phyloP scores from a whole-genome alignment of 2,888 invertebrate species.

The Erpobdella octoculata region DNA sequence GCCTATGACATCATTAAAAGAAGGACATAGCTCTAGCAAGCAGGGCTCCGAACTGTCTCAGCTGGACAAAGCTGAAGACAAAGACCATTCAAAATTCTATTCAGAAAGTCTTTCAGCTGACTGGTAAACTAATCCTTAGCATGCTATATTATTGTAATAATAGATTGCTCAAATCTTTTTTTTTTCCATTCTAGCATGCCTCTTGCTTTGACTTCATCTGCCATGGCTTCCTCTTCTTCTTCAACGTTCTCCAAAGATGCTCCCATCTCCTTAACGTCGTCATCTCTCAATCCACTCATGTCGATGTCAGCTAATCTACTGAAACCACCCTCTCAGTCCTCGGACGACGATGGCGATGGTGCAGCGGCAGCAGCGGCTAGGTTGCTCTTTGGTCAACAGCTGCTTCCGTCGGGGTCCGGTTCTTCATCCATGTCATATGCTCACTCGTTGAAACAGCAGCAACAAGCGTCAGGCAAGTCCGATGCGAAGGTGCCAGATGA shows the following conservation, averaged over 20 bases:
- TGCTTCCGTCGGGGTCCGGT: neutral
- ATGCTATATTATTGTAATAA: neutral
- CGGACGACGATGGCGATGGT: neutral
- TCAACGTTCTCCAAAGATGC: neutral
- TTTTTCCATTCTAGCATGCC: neutral
- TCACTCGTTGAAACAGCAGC: conserved; percentile 15
- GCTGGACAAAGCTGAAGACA: neutral
- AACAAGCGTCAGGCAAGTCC: neutral
- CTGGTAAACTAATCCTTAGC: neutral
- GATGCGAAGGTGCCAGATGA: conserved; percentile 10
- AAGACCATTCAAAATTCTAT: neutral
- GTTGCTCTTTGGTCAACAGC: neutral
- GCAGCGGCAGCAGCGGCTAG: neutral
- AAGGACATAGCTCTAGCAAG: neutral
- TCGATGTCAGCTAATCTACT: neutral
- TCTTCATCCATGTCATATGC: neutral
- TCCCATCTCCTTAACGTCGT: neutral
- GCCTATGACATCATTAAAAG: neutral
- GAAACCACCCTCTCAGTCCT: neutral
- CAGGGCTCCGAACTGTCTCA: neutral
- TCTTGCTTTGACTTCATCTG: neutral
- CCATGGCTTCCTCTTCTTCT: neutral
- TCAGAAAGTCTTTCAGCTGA: neutral
- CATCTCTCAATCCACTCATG: neutral
- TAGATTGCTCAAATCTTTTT: neutral